A percentile compares a stretch with the other conserved stretches of the same genome.
phyloP scores from a whole-genome alignment of 2,888 invertebrate genomes.

The Nemurella pictetii region DNA sequence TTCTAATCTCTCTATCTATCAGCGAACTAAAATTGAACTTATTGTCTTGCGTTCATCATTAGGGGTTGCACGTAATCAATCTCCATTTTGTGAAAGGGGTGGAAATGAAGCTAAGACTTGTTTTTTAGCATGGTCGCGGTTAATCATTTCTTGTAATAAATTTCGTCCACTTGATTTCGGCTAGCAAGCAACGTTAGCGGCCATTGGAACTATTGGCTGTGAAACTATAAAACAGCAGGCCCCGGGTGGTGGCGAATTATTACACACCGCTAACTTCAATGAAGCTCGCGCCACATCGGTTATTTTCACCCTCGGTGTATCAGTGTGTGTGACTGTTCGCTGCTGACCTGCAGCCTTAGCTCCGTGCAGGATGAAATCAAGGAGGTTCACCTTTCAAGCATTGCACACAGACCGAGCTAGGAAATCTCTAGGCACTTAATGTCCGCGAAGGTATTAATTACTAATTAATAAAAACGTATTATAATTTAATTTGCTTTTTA shows the following conservation, averaged over 20 bases:
- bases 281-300: too few species aligned
- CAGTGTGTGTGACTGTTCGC: too few species aligned
- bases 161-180: neutral
- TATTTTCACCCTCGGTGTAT: too few species aligned
- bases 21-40: neutral
- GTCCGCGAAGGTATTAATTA: neutral
- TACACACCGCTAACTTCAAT: too few species aligned
- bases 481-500: neutral
- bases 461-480: neutral
- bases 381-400: neutral
- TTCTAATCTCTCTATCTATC: neutral
- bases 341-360: too few species aligned
- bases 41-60: neutral
- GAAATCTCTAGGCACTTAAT: neutral
- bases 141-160: neutral
- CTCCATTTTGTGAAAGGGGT: neutral
- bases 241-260: too few species aligned
- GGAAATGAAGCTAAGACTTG: neutral
- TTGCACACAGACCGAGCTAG: neutral
- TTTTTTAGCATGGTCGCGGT: neutral
- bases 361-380: too few species aligned
- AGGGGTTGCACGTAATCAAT: neutral
- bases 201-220: neutral
- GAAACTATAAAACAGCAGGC: neutral
- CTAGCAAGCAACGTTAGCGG: too few species aligned